Percentiles rank a stretch among this genome's conserved stretches.
phyloP scores from a whole-genome alignment of 2,797 vertebrate genomes.

The Anguilla obscura region DNA sequence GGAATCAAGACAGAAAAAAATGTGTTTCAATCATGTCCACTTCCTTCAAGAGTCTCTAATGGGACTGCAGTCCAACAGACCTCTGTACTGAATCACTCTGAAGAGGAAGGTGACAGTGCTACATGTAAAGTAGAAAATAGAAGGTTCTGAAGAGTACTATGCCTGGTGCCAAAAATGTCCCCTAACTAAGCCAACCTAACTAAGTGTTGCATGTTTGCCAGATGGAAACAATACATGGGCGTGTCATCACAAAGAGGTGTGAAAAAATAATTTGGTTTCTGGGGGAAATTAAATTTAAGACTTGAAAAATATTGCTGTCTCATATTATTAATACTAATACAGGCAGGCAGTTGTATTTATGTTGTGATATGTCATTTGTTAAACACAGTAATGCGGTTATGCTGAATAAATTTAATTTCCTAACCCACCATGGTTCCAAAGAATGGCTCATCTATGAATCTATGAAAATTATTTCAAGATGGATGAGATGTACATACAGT shows the following conservation, averaged over 20 bases:
- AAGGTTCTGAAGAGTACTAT: neutral
- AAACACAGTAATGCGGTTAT: slow-evolving; percentile 40
- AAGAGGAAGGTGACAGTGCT: too few relatives aligned
- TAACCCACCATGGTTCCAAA: slow-evolving; percentile 9
- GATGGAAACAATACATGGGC: neutral
- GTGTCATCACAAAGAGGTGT: neutral
- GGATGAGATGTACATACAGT: neutral
- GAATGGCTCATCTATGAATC: neutral
- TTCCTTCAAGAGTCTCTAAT: too few relatives aligned
- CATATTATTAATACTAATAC: slow-evolving; percentile 18
- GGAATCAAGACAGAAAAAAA: too few relatives aligned
- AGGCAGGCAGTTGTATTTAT: slow-evolving; percentile 24
- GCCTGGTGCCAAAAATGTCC: neutral
- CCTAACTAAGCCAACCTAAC: neutral
- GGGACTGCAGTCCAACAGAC: too few relatives aligned
- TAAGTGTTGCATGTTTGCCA: neutral
- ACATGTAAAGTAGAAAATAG: too few relatives aligned
- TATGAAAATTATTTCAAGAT: neutral
- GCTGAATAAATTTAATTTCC: slow-evolving; percentile 39
- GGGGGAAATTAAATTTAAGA: slow-evolving; percentile 29
- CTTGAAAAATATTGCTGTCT: slow-evolving; percentile 2
- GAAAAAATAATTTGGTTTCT: slow-evolving; percentile 19
- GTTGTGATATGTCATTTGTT: slow-evolving; percentile 36
- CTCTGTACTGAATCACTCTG: too few relatives aligned
- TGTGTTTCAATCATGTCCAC: too few relatives aligned